Evolutionary conservation across 1,140 invertebrate species (phyloP).

Genomic region (Hyposmocoma kahamanoa): DNA sequence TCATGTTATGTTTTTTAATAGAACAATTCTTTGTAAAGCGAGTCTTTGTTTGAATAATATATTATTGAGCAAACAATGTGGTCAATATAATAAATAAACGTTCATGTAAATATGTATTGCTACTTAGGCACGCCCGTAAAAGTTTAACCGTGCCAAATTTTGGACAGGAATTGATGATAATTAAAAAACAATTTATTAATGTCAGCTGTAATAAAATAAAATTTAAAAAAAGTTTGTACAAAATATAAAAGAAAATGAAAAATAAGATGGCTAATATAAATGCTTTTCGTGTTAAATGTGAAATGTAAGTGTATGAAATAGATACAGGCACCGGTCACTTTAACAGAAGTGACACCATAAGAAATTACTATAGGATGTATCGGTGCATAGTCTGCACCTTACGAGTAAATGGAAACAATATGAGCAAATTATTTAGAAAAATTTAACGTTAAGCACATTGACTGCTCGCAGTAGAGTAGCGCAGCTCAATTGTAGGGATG

Average conservation of each 20-base stretch:
- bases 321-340: too few species aligned
- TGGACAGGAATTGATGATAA: slow-evolving; percentile 37
- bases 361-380: slow-evolving; percentile 30
- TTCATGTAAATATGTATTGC: slow-evolving; percentile 19
- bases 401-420: not conserved
- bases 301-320: slow-evolving; percentile 1
- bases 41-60: too few species aligned
- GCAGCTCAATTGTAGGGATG: slow-evolving; percentile 67
- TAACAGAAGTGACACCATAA: slow-evolving; percentile 2
- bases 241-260: slow-evolving; percentile 31
- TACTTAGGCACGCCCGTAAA: slow-evolving; percentile 7
- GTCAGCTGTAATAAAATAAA: slow-evolving; percentile 14
- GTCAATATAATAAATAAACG: slow-evolving; percentile 8
- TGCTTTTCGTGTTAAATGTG: slow-evolving; percentile 30
- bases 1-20: too few species aligned
- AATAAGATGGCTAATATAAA: slow-evolving; percentile 29
- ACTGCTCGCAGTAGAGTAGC: slow-evolving; percentile 68
- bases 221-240: slow-evolving; percentile 39
- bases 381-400: slow-evolving; percentile 35
- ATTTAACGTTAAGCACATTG: slow-evolving; percentile 42
- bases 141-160: slow-evolving; percentile 22
- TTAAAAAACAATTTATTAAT: slow-evolving; percentile 16
- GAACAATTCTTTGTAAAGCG: too few species aligned
- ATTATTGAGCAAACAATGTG: too few species aligned
- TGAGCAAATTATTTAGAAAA: slow-evolving; percentile 16